Conservation (phyloP, 2,888 invertebrate species). For the Machimus rusticus region DNA sequence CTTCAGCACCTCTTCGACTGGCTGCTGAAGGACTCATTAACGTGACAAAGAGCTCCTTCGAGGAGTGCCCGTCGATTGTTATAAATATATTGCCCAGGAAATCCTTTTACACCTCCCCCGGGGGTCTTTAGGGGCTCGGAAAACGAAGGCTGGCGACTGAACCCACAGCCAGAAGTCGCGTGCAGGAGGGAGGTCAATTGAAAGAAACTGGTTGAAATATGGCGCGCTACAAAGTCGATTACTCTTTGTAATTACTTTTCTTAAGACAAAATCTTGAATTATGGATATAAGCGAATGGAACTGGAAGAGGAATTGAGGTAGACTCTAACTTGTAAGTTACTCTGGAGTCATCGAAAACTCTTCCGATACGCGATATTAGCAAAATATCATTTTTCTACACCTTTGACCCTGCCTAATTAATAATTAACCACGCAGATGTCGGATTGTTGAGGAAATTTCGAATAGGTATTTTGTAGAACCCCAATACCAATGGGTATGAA, state of each 20-base stretch:
- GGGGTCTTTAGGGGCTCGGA: neutral
- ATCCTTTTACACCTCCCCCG: neutral
- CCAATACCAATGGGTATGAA: no score
- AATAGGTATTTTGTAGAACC: no score
- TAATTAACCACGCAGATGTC: no score
- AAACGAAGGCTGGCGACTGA: neutral
- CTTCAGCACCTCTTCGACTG: neutral
- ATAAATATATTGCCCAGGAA: neutral
- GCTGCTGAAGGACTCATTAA: neutral
- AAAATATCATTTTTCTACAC: no score
- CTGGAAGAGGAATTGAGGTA: no score
- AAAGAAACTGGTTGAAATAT: neutral
- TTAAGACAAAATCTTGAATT: neutral
- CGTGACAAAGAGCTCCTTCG: neutral
- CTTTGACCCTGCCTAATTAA: no score
- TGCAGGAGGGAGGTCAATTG: neutral
- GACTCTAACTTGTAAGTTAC: no score
- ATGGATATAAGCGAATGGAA: neutral
- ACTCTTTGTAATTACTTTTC: neutral
- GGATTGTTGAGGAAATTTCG: no score
- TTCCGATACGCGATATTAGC: no score
- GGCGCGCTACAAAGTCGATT: neutral
- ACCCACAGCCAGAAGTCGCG: neutral
- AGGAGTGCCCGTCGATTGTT: neutral
- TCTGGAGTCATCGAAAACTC: no score